phyloP scores from a whole-genome alignment of 2,888 invertebrate species.

The Congeria kusceri region DNA sequence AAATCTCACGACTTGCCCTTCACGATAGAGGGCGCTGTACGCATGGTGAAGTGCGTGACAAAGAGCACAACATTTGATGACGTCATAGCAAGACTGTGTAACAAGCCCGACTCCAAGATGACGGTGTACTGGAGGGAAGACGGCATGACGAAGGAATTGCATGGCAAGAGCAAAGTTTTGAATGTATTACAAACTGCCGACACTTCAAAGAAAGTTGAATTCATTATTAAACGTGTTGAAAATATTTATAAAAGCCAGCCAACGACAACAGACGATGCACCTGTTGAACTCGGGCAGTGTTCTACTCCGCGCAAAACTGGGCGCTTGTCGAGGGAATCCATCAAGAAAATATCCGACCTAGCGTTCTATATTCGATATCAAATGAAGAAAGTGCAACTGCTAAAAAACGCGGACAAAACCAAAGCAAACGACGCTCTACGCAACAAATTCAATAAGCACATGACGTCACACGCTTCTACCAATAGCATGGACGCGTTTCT shows the following conservation, averaged over 20 bases:
- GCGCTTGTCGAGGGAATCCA: constrained; percentile 1
- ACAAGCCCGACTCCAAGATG: constrained; percentile 21
- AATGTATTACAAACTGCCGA: constrained; percentile 48
- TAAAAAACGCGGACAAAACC: background rate
- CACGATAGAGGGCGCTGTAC: constrained; percentile 39
- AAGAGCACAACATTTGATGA: constrained; percentile 58
- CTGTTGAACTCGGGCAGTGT: constrained; percentile 28
- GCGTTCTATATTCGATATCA: constrained; percentile 17
- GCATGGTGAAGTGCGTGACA: constrained; percentile 47
- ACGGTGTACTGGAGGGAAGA: constrained; percentile 41
- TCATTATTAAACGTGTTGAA: constrained; percentile 41
- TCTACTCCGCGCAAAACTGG: constrained; percentile 13
- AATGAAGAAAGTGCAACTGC: background rate
- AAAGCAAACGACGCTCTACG: background rate
- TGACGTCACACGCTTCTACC: background rate
- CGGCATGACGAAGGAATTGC: constrained; percentile 45
- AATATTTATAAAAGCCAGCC: constrained; percentile 15
- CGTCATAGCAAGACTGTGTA: constrained; percentile 47
- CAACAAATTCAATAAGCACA: background rate
- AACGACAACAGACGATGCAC: constrained; percentile 14
- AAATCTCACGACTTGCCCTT: constrained; percentile 50
- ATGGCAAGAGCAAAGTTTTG: constrained; percentile 39
- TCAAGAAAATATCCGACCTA: constrained; percentile 9
- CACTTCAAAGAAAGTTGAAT: constrained; percentile 40
- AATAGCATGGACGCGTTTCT: constrained; percentile 16